Percentiles rank a stretch among this genome's conserved stretches.
These are phyloP conservation scores for Corythornis leucogaster DNA, from an alignment of 2,797 vertebrate species.

Conservation along the genomic window DNA sequence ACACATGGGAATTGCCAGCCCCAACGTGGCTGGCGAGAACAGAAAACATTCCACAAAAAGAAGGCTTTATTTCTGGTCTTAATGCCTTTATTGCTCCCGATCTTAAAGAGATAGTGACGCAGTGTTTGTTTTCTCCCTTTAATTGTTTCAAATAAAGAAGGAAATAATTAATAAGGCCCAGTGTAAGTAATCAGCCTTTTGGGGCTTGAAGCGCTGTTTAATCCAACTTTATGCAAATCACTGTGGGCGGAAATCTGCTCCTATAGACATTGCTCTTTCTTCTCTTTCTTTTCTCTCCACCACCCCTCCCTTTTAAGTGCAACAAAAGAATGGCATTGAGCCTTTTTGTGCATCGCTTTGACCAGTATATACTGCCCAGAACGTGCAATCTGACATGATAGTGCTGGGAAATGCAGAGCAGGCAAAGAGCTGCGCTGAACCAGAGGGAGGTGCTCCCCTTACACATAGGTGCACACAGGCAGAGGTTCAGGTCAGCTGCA, in stretches of 20 bases:
- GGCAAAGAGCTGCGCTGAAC: neutral
- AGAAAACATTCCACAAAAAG: slow-evolving; percentile 56
- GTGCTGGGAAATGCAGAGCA: neutral
- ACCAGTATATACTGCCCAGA: neutral
- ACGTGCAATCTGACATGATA: neutral
- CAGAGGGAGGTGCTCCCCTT: neutral
- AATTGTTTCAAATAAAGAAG: slow-evolving; percentile 63
- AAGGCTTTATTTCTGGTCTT: slow-evolving; percentile 30
- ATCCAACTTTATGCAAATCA: slow-evolving; percentile 57
- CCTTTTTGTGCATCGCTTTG: neutral
- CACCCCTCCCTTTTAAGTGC: neutral
- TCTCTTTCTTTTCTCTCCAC: slow-evolving; percentile 33
- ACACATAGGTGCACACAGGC: accelerated
- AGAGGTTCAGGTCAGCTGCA: accelerated
- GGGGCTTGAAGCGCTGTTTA: slow-evolving; percentile 28
- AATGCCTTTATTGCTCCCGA: neutral
- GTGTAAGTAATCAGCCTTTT: slow-evolving; percentile 25
- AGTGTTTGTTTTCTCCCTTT: slow-evolving; percentile 44
- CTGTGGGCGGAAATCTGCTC: slow-evolving; percentile 8
- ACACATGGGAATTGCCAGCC: slow-evolving; percentile 71
- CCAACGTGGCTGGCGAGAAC: slow-evolving; percentile 32
- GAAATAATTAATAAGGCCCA: slow-evolving; percentile 64
- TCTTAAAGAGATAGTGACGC: slow-evolving; percentile 49
- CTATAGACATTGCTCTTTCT: slow-evolving; percentile 44
- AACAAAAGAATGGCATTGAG: slow-evolving; percentile 47